Evolutionary conservation across 2,888 invertebrate species (phyloP).

Genomic region (Sepiola atlantica): DNA sequence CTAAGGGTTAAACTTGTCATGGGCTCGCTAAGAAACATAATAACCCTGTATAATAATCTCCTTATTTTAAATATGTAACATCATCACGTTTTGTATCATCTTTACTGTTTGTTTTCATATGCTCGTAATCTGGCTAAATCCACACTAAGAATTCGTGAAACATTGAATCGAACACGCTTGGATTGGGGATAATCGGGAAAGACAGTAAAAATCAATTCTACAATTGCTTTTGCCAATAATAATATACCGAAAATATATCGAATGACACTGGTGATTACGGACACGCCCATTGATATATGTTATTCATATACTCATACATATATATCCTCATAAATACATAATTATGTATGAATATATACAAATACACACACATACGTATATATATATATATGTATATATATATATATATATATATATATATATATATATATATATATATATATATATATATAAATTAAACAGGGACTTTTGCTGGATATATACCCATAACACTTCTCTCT

Average conservation of each 20-base stretch:
- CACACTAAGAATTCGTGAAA: not conserved
- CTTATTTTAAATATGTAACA: not conserved
- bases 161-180: not conserved
- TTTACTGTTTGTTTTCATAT: not conserved
- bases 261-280: no score
- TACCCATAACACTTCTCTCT: no score
- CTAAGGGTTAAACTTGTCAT: no score
- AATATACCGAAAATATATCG: not conserved
- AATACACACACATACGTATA: not conserved
- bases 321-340: not conserved
- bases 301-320: not conserved
- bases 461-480: no score
- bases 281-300: not conserved
- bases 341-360: not conserved
- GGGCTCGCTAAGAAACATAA: not conserved
- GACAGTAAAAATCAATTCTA: not conserved
- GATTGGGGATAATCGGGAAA: not conserved
- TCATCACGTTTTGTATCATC: not conserved
- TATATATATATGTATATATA: not conserved
- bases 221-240: not conserved
- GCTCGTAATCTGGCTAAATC: not conserved
- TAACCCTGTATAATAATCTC: not conserved
- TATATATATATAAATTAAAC: constrained; percentile 32
- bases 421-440: not conserved
- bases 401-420: not conserved